Evolutionary conservation across 2,797 vertebrate species (phyloP).

Genomic region (Myotis daubentonii): DNA sequence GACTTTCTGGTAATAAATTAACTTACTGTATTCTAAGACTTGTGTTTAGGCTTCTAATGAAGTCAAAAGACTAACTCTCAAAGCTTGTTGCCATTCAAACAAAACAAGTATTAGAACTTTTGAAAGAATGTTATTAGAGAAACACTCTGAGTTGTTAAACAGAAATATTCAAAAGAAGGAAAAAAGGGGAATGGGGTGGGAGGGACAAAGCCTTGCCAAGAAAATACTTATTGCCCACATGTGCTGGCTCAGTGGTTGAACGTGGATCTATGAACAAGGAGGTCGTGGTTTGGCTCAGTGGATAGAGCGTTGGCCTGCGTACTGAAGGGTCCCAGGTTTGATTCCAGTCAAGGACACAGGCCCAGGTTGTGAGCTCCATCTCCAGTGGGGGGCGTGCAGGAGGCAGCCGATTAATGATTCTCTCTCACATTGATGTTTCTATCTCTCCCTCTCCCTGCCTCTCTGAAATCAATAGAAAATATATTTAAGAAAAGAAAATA

Average conservation of each 20-base stretch:
- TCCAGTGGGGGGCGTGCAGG: background rate
- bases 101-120: slow-evolving; percentile 20
- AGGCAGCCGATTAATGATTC: background rate
- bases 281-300: too few relatives aligned
- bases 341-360: too few relatives aligned
- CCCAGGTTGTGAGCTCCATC: background rate
- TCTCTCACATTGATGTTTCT: background rate
- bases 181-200: background rate
- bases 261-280: background rate
- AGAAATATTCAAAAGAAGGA: slow-evolving; percentile 46
- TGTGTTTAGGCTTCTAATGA: background rate
- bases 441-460: background rate
- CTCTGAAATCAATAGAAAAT: background rate
- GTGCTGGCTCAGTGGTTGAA: background rate
- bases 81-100: slow-evolving; percentile 22
- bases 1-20: background rate
- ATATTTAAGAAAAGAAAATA: too few relatives aligned
- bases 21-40: background rate
- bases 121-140: slow-evolving; percentile 25
- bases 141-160: slow-evolving; percentile 32
- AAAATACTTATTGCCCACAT: background rate
- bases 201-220: background rate
- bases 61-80: slow-evolving; percentile 34
- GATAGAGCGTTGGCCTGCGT: too few relatives aligned
- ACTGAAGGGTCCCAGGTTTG: too few relatives aligned